Evolutionary conservation across 2,888 invertebrate species (phyloP), one percentile per base, ranked within the genome.

Genomic region (Subacronicta megacephala): DNA sequence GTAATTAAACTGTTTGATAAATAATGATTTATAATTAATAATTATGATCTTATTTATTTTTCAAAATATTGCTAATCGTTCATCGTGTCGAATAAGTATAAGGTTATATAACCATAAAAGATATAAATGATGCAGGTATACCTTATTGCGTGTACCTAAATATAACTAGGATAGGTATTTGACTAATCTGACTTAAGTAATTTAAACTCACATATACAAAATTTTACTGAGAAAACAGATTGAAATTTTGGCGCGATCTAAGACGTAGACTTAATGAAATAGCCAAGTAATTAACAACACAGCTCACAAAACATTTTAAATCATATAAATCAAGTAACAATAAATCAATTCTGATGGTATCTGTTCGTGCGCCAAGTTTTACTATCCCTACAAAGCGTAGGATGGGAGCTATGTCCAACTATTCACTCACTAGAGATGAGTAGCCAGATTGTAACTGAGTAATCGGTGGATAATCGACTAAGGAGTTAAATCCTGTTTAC

Each of bases 351-450:
- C 44, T 51, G 52, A 51, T 65, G 26, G 31, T 59, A 59, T 70
- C 47, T 51, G 29, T 42, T 29, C 40, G 37, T 37, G 43, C 55
- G 74, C 71, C 71, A 70, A 72, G 31, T 68, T 61, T 61, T 57
- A 58, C 56, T 50, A 38, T 58, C 60, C 60, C 56, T 67, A 62
- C 20, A 13, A 47, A 61, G 55, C 29, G 54, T 37, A 51, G 46
- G 44, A 53, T 67, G 26, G 47, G 61, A 79, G 75, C 62, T 72
- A 71, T 56, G 62, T 71, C 74, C 71, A 75, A 77, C 71, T 67
- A 65, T 63, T 65, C 67, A 67, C 58, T 43, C 36, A 50, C 36
- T 58, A 52, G 72, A 73, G 77, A 83, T 78, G 70, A 72, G 71
- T 64, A 77, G 57, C 44, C 31, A 35, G 36, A 40, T 31, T 36